Base-by-base conservation (phyloP, 2,888 invertebrate genomes). In the Melanostoma mellinum region DNA sequence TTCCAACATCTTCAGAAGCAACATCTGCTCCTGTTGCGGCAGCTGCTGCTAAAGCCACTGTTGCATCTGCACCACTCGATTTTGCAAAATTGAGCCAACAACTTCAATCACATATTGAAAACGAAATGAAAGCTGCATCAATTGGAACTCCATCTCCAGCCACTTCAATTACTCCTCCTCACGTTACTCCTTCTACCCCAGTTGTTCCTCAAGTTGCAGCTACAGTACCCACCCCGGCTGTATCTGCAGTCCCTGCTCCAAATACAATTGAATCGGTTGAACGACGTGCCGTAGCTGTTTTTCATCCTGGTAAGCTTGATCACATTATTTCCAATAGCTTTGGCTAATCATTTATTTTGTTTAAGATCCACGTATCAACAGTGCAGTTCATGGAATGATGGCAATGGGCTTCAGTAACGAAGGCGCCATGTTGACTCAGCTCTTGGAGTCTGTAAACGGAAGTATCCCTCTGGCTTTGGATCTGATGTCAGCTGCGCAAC, bases 401-500 rank as follows among this genome's bases (percentile, higher is more conserved):
- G 89, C 92, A 0, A 97, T 97, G 97, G 97, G 97, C 40, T 97
- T 96, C 91, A 94, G 94, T 86, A 95, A 97, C 89, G 95, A 96
- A 72, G 95, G 90, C 4, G 89, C 89, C 20, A 90, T 89, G 88
- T 82, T 91, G 68, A 90, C 91, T 6, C 89, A 90, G 75, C 81
- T 91, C 3, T 85, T 91, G 68, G 90, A 90, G 76, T 88, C 89
- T 38, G 91, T 91, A 1, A 87, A 91, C 82, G 91, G 91, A 8
- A 89, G 88, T 68, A 90, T 91, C 85, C 81, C 90, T 0, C 87
- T 87, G 52, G 91, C 91, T 55, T 82, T 91, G 73, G 91, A 91
- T 78, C 82, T 91, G 6, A 89, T 91, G 88, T 88, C 89, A 58
- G 87, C 88, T 53, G 88, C 88, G 3, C 90, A 89, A 61, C 86